Conservation (phyloP, 2,113 vertebrate species). For the Strix uralensis region DNA sequence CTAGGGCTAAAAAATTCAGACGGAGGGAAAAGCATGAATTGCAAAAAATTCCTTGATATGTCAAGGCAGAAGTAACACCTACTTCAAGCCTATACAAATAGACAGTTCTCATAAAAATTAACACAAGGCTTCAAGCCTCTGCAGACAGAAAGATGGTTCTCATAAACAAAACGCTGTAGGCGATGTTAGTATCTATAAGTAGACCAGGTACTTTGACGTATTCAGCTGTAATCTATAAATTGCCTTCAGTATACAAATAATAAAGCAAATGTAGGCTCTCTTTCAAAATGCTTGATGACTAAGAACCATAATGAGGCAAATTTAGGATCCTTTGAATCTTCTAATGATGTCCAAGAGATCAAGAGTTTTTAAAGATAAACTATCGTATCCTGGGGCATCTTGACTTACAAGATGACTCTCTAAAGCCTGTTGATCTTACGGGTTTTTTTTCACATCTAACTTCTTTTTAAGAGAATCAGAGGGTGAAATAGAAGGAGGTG, state of each 20-base stretch:
- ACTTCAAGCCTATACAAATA: constrained; percentile 1
- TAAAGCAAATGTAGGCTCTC: neutral
- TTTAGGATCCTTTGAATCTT: neutral
- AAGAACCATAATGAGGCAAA: constrained; percentile 3
- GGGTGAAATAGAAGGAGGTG: constrained; percentile 32
- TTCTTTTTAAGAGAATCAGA: neutral
- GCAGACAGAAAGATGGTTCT: constrained; percentile 15
- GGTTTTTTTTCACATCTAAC: neutral
- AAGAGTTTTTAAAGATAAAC: constrained; percentile 3
- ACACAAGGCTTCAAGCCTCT: constrained; percentile 27
- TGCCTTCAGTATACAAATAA: constrained; percentile 33
- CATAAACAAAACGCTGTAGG: constrained; percentile 24
- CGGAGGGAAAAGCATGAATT: neutral
- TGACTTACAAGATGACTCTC: neutral
- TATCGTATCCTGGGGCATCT: constrained; percentile 9
- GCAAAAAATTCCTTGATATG: neutral
- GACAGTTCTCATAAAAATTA: constrained; percentile 18
- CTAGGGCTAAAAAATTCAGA: neutral
- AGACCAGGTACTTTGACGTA: constrained; percentile 18
- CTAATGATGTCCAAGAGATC: constrained; percentile 26
- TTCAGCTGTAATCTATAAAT: constrained; percentile 36
- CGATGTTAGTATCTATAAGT: neutral
- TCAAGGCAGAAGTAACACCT: neutral
- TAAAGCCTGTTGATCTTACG: neutral
- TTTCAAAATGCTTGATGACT: constrained; percentile 26